phyloP scores from a whole-genome alignment of 2,113 vertebrate species.

The Vimba vimba region DNA sequence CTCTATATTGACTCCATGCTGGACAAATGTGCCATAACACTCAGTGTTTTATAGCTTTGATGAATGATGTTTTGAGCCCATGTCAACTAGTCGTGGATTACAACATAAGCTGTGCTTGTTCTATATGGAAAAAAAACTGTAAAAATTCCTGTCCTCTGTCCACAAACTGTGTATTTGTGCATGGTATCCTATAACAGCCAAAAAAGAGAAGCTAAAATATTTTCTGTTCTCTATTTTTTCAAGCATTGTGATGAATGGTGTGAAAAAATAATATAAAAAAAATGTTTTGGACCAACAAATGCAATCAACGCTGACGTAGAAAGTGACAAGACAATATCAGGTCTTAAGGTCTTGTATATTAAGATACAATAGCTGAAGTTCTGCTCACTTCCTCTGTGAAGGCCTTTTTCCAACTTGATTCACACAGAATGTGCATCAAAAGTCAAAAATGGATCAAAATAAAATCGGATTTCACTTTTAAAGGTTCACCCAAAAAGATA shows the following conservation, averaged over 20 bases:
- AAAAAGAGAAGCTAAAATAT: neutral
- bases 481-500: too few species aligned
- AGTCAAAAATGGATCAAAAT: too few species aligned
- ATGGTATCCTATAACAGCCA: neutral
- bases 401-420: neutral
- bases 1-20: neutral
- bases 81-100: neutral
- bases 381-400: neutral
- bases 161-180: neutral
- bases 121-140: neutral
- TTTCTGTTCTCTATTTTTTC: too few species aligned
- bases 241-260: neutral
- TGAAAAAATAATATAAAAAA: too few species aligned
- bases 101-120: neutral
- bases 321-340: neutral
- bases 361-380: neutral
- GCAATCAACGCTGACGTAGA: neutral
- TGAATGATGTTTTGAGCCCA: neutral
- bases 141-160: neutral
- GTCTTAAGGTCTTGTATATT: neutral
- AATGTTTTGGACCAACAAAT: neutral
- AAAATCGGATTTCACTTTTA: too few species aligned
- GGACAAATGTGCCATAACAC: neutral
- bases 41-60: neutral
- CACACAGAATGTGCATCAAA: neutral